These are phyloP conservation scores for Acleris sparsana DNA, from an alignment of 2,888 invertebrate genomes.

Conservation along the genomic window DNA sequence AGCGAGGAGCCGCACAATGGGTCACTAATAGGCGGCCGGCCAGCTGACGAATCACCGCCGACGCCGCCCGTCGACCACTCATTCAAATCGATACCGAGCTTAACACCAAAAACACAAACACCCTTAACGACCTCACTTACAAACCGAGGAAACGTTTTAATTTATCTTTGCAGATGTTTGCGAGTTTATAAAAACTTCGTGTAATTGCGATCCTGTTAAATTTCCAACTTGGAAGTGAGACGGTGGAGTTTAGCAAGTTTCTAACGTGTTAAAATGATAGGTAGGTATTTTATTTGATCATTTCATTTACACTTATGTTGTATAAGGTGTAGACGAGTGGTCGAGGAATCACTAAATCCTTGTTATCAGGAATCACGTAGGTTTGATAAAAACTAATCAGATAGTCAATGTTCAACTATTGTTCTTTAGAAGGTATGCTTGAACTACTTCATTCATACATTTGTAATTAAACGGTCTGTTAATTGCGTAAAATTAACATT, in stretches of 20 bases:
- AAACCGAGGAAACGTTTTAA: conserved; percentile 26
- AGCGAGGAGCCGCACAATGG: conserved; percentile 42
- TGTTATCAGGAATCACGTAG: not conserved
- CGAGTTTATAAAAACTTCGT: conserved; percentile 23
- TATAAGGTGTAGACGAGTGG: not conserved
- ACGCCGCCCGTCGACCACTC: conserved; percentile 43
- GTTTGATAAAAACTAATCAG: conserved; percentile 2
- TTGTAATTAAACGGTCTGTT: too few relatives aligned
- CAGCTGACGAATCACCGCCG: conserved; percentile 45
- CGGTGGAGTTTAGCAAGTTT: conserved; percentile 25
- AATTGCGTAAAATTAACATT: too few relatives aligned
- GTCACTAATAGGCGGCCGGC: conserved; percentile 49
- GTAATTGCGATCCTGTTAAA: conserved; percentile 32
- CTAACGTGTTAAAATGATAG: conserved; percentile 17
- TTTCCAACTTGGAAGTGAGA: conserved; percentile 30
- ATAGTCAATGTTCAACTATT: not conserved
- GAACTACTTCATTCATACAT: too few relatives aligned
- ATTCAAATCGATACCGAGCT: conserved; percentile 42
- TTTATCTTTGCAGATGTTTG: conserved; percentile 31
- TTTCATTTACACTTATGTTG: not conserved
- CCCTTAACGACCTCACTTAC: conserved; percentile 28
- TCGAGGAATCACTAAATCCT: not conserved
- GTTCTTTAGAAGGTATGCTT: not conserved
- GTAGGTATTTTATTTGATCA: conserved; percentile 2
- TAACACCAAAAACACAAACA: conserved; percentile 26